These are phyloP conservation scores for Anoplius nigerrimus DNA, from an alignment of 2,888 invertebrate species.

Conservation along the genomic window DNA sequence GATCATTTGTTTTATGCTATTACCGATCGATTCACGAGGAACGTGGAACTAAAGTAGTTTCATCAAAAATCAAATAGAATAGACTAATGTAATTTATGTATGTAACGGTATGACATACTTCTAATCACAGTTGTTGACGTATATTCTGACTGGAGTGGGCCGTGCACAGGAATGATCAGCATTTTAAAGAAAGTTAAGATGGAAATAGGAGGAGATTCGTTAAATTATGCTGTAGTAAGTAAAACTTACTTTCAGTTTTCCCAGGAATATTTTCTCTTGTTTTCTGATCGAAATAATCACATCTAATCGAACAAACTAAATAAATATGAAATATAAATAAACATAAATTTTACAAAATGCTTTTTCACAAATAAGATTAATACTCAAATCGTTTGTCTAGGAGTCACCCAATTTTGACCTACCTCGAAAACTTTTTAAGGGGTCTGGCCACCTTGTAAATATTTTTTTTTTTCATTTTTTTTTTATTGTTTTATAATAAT, in stretches of 20 bases:
- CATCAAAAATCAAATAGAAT: too few relatives aligned
- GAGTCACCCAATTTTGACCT: background rate
- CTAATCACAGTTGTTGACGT: slow-evolving; percentile 86
- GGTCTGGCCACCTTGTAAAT: too few relatives aligned
- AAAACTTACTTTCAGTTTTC: slow-evolving; percentile 17
- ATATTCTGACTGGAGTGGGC: slow-evolving; percentile 97
- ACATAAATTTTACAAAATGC: too few relatives aligned
- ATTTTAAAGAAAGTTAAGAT: slow-evolving; percentile 92
- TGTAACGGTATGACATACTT: too few relatives aligned
- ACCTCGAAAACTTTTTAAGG: background rate
- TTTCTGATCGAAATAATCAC: background rate
- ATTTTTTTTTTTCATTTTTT: too few relatives aligned
- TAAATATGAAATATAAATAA: too few relatives aligned
- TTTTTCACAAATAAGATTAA: too few relatives aligned
- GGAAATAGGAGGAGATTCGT: slow-evolving; percentile 89
- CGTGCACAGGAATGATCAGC: slow-evolving; percentile 91
- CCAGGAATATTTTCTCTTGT: too few relatives aligned
- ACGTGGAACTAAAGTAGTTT: too few relatives aligned
- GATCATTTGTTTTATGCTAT: background rate
- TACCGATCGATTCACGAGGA: background rate
- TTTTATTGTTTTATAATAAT: too few relatives aligned
- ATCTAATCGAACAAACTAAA: background rate
- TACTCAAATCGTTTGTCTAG: too few relatives aligned
- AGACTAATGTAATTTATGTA: too few relatives aligned
- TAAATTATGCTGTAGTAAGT: slow-evolving; percentile 87